phyloP scores from a whole-genome alignment of 2,113 vertebrate species.

The Trachemys scripta region DNA sequence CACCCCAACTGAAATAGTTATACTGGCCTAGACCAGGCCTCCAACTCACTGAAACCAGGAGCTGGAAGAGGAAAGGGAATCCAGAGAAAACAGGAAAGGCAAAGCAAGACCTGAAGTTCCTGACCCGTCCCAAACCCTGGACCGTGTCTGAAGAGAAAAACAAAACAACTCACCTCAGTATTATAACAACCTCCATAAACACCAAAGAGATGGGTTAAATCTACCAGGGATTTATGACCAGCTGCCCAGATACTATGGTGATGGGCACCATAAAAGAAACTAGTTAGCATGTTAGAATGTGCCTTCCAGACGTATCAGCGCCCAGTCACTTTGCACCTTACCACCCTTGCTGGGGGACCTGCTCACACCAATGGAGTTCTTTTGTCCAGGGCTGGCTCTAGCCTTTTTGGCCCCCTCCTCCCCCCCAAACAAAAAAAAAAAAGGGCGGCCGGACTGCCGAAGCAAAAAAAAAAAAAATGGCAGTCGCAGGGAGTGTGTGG shows the following conservation, averaged over 20 bases:
- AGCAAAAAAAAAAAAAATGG: too few species aligned
- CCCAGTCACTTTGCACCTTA: neutral
- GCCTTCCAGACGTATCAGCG: rapidly evolving
- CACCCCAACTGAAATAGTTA: neutral
- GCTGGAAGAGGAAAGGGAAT: neutral
- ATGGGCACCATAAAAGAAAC: rapidly evolving
- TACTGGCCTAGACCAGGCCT: rapidly evolving
- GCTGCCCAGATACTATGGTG: rapidly evolving
- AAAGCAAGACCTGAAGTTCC: rapidly evolving
- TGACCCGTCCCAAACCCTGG: neutral
- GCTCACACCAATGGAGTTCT: neutral
- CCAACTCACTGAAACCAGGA: neutral
- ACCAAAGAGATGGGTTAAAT: neutral
- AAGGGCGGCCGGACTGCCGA: too few species aligned
- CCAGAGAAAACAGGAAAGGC: rapidly evolving
- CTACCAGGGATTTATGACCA: neutral
- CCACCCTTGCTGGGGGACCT: neutral
- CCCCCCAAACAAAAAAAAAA: too few species aligned
- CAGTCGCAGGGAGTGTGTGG: too few species aligned
- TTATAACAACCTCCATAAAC: rapidly evolving
- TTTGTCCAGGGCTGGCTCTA: too few species aligned
- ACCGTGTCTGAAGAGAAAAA: neutral
- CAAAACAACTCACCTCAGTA: rapidly evolving
- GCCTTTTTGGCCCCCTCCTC: too few species aligned
- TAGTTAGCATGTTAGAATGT: rapidly evolving